Evolutionary conservation across 2,113 vertebrate species (phyloP), one percentile per base, ranked within the genome.

Genomic region (Pleuronectes platessa): DNA sequence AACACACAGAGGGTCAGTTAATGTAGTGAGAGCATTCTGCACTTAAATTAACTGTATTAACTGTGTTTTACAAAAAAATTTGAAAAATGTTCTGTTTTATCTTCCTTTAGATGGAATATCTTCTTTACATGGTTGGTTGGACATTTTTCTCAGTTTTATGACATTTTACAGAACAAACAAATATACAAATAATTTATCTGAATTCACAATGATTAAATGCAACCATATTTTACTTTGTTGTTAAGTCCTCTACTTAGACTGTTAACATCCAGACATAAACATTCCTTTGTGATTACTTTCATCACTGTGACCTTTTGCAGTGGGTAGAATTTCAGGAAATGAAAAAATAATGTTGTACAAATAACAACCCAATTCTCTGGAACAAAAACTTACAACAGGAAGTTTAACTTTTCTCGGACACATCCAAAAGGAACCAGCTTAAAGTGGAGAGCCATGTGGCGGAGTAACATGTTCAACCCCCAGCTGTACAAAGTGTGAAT

Each of bases 1-100:
- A 95, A 96, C 62, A 93, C 2, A 94, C 61, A 54, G 6, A 88
- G 7, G 89, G 79, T 84, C 31, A 35, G 21, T 73, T 35, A 27
- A 58, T 76, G 18, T 51, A 35, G 8, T 1, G 3, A 18, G 21
- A 37, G 26, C 20, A 62, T 62, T 45, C n/a, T 45, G 37, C 40
- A 42, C n/a, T 17, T 23, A 42, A 42, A 15, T 42, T 1, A 4
- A n/a, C 20, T 5, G 1, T 24, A 24, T 24, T 24, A 24, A 24
- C 24, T 24, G 24, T 24, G 24, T 24, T 24, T 24, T 24, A 24
- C 24, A 2, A 24, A 24, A 24, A 24, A 2, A 24, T 24, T 24
- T 24, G 24, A 24, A 24, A 24, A 2, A 24, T 31, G 1, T 31
- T 31, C 31, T 7, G 31, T 31, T 31, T 31, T 31, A 31, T 31